Conservation (phyloP, 1,140 invertebrate genomes). For the Colletes latitarsis region DNA sequence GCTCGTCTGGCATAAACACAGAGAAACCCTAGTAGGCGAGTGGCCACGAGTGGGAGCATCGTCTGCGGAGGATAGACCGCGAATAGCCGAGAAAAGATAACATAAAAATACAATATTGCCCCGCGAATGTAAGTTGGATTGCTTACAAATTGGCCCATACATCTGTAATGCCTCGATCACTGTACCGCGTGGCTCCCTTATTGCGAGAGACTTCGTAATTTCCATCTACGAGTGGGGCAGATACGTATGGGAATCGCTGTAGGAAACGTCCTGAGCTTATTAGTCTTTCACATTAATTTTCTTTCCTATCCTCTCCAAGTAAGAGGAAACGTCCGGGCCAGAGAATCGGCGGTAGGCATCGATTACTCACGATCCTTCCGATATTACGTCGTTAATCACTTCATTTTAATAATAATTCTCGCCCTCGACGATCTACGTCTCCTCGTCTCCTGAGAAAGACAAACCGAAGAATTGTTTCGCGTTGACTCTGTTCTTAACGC, state of each 20-base stretch:
- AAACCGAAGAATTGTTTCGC: too few relatives aligned
- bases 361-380: conserved; percentile 21
- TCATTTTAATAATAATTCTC: background rate
- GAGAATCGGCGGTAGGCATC: background rate
- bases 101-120: conserved; percentile 80
- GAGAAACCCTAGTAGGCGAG: background rate
- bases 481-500: too few relatives aligned
- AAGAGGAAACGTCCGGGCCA: conserved; percentile 17
- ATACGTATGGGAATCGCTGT: conserved; percentile 58
- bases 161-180: conserved; percentile 79
- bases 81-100: conserved; percentile 67
- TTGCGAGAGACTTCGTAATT: conserved; percentile 70
- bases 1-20: conserved; percentile 13
- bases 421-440: background rate
- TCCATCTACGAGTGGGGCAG: conserved; percentile 68
- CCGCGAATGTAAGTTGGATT: conserved; percentile 79
- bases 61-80: background rate
- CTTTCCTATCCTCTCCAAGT: conserved; percentile 36
- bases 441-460: background rate
- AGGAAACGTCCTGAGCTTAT: conserved; percentile 54
- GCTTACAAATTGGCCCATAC: conserved; percentile 82
- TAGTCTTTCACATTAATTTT: conserved; percentile 65
- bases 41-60: background rate
- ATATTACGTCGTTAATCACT: conserved; percentile 13
- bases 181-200: conserved; percentile 69